Conservation (phyloP, 2,888 invertebrate species). For the Ectemnius lituratus region DNA sequence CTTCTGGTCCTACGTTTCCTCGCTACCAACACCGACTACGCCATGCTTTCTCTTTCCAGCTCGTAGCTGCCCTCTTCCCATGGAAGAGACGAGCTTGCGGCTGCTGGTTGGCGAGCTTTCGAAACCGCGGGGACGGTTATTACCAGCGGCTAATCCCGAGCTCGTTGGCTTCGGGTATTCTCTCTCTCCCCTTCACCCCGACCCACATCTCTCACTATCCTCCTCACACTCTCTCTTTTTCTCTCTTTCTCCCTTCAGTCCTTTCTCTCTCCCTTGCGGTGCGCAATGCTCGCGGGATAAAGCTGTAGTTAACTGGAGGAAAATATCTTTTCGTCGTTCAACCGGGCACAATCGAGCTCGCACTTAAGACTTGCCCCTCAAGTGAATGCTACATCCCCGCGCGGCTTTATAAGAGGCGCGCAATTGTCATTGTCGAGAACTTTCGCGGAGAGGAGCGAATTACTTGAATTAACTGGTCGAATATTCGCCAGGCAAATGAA, state of each 20-base stretch:
- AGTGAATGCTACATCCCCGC: slow-evolving; percentile 1
- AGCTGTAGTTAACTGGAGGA: slow-evolving; percentile 43
- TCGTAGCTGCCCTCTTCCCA: slow-evolving; percentile 21
- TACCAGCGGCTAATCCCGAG: slow-evolving; percentile 68
- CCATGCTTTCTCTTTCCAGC: slow-evolving; percentile 14
- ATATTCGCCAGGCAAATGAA: not conserved
- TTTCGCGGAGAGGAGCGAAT: not conserved
- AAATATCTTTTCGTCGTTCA: slow-evolving; percentile 52
- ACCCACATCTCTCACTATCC: not conserved
- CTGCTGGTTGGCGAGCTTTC: slow-evolving; percentile 60
- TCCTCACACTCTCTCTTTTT: slow-evolving; percentile 13
- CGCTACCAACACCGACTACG: slow-evolving; percentile 15
- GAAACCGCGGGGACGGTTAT: slow-evolving; percentile 67
- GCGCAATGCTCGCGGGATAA: slow-evolving; percentile 20
- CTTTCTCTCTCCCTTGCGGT: too few species aligned
- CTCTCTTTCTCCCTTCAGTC: too few species aligned
- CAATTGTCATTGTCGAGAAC: slow-evolving; percentile 24
- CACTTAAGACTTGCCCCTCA: slow-evolving; percentile 44
- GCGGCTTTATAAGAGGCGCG: slow-evolving; percentile 30
- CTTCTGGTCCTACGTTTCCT: slow-evolving; percentile 19
- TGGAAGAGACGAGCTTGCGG: slow-evolving; percentile 56
- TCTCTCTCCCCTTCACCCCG: slow-evolving; percentile 27
- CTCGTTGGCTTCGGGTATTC: slow-evolving; percentile 60
- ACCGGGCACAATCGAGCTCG: slow-evolving; percentile 45
- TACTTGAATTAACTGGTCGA: not conserved